These are phyloP conservation scores for Atta colombica DNA, from an alignment of 1,140 invertebrate species.

Conservation along the genomic window DNA sequence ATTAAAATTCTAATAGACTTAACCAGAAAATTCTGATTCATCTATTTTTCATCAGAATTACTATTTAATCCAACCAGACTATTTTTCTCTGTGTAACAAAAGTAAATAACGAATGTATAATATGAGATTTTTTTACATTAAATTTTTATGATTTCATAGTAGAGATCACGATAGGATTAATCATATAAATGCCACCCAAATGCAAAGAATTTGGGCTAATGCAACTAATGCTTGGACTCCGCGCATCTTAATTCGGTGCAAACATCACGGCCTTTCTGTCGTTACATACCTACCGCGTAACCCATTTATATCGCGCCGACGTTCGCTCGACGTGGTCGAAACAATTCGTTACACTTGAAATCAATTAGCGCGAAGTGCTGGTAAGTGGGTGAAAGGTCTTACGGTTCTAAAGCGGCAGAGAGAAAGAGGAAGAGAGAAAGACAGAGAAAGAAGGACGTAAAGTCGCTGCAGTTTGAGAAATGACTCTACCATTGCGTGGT, in stretches of 20 bases:
- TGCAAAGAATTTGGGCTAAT: neutral
- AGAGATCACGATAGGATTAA: neutral
- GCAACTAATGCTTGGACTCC: neutral
- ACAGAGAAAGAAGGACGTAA: neutral
- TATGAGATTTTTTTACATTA: too few species aligned
- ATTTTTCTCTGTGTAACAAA: too few species aligned
- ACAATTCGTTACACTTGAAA: slow-evolving; percentile 78
- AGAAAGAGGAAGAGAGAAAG: neutral
- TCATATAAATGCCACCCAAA: neutral
- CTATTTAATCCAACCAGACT: too few species aligned
- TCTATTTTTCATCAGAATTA: too few species aligned
- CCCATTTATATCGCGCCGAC: slow-evolving; percentile 67
- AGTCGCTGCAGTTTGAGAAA: slow-evolving; percentile 69
- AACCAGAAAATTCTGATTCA: too few species aligned
- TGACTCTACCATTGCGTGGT: slow-evolving; percentile 62
- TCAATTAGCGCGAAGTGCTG: slow-evolving; percentile 75
- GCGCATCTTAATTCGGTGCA: slow-evolving; percentile 2
- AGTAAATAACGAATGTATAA: neutral
- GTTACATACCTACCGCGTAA: slow-evolving; percentile 51
- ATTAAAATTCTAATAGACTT: too few species aligned
- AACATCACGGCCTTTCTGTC: slow-evolving; percentile 19
- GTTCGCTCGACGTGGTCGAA: slow-evolving; percentile 61
- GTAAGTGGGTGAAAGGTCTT: slow-evolving; percentile 77
- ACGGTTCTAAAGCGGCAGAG: neutral
- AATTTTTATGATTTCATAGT: neutral